phyloP scores from a whole-genome alignment of 2,113 vertebrate species.

The Lepus americanus region DNA sequence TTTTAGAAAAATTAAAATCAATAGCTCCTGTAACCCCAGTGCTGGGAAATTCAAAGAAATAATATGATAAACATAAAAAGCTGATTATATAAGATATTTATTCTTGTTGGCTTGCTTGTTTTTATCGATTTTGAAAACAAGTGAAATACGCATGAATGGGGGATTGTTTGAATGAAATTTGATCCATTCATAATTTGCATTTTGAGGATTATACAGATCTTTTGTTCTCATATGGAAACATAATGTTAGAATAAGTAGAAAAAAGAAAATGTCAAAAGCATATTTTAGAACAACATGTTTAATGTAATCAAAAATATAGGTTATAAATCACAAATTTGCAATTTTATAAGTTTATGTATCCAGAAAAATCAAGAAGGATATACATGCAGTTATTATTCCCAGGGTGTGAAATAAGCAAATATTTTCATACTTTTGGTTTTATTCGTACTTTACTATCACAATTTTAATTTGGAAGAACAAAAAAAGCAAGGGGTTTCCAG shows the following conservation, averaged over 20 bases:
- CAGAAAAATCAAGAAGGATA: background rate
- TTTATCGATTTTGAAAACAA: slow-evolving; percentile 23
- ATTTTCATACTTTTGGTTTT: slow-evolving; percentile 32
- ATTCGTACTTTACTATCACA: background rate
- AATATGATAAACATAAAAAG: background rate
- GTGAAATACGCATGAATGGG: background rate
- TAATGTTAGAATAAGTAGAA: background rate
- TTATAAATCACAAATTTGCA: background rate
- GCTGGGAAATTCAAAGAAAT: slow-evolving; percentile 21
- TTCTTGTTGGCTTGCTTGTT: background rate
- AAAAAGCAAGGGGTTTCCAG: background rate
- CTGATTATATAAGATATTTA: background rate
- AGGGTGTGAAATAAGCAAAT: background rate
- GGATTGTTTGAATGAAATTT: slow-evolving; percentile 27
- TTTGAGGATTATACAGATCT: slow-evolving; percentile 22
- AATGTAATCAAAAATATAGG: background rate
- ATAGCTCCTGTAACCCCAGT: background rate
- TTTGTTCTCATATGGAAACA: background rate
- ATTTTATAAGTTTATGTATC: background rate
- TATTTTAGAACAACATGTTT: background rate
- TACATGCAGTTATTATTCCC: background rate
- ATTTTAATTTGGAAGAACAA: background rate
- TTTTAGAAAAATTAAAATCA: background rate
- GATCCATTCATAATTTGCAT: background rate
- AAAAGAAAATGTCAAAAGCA: background rate